Evolutionary conservation across 2,113 vertebrate genomes (phyloP).

Genomic region (Chinchilla lanigera): DNA sequence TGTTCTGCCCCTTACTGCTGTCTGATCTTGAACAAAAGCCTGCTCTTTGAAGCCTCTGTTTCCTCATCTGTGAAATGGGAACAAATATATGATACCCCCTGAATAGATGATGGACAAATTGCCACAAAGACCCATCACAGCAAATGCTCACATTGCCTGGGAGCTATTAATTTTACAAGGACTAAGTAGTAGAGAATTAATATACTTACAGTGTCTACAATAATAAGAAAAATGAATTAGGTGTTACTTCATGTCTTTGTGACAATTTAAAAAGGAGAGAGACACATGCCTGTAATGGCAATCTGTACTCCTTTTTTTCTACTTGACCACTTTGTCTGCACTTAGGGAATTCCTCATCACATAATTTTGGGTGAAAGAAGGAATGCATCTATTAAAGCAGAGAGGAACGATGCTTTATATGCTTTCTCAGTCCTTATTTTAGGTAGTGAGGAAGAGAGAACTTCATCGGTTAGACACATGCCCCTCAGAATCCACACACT

Average conservation of each 20-base stretch:
- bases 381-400: neutral
- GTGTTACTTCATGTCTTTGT: neutral
- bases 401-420: neutral
- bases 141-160: neutral
- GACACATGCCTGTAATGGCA: neutral
- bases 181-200: neutral
- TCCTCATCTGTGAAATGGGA: neutral
- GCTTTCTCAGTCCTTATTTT: neutral
- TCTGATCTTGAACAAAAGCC: neutral
- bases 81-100: neutral
- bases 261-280: neutral
- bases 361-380: neutral
- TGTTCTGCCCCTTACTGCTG: neutral
- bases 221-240: neutral
- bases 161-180: neutral
- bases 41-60: neutral
- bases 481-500: neutral
- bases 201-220: neutral
- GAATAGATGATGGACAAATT: neutral
- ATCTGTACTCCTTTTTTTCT: neutral
- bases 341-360: neutral
- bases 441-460: neutral
- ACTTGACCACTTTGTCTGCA: neutral
- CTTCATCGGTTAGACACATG: neutral
- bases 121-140: no score